Evolutionary conservation across 1,140 invertebrate genomes (phyloP).

Genomic region (Drosophila subobscura): DNA sequence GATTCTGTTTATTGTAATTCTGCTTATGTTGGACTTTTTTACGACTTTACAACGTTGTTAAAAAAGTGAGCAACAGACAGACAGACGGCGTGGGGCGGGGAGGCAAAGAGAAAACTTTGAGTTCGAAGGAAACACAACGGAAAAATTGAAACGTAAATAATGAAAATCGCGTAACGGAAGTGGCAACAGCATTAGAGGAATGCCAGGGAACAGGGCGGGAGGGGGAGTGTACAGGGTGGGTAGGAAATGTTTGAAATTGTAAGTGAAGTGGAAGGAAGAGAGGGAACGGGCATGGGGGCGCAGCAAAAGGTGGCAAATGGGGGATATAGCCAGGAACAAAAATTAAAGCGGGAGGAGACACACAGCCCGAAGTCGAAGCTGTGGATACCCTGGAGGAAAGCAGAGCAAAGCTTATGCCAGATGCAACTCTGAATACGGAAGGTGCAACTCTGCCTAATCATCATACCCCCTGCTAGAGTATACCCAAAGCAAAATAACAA

Average conservation of each 20-base stretch:
- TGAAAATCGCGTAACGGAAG: conserved; percentile 82
- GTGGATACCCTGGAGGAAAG: neutral
- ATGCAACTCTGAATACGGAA: too few species aligned
- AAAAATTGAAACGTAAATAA: conserved; percentile 82
- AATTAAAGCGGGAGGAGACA: too few species aligned
- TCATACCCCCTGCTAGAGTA: conserved; percentile 24
- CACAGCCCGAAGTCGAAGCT: neutral
- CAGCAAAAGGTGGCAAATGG: conserved; percentile 13
- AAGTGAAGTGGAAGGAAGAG: conserved; percentile 45
- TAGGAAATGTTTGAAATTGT: conserved; percentile 45
- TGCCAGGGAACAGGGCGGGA: neutral
- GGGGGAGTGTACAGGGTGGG: neutral
- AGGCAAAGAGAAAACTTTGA: conserved; percentile 8
- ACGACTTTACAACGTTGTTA: conserved; percentile 80
- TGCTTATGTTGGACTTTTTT: conserved; percentile 61
- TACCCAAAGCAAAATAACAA: conserved; percentile 6
- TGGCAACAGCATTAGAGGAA: conserved; percentile 71
- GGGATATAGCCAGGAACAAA: neutral
- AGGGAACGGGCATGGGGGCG: neutral
- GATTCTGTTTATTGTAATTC: conserved; percentile 38
- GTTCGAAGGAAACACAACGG: conserved; percentile 71
- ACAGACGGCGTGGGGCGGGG: conserved; percentile 9
- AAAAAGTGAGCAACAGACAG: conserved; percentile 61
- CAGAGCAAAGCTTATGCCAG: too few species aligned
- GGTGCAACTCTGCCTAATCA: too few species aligned